Evolutionary conservation across 1,140 invertebrate genomes (phyloP), one percentile per base, ranked within the genome.

Genomic region (Marisa cornuarietis): DNA sequence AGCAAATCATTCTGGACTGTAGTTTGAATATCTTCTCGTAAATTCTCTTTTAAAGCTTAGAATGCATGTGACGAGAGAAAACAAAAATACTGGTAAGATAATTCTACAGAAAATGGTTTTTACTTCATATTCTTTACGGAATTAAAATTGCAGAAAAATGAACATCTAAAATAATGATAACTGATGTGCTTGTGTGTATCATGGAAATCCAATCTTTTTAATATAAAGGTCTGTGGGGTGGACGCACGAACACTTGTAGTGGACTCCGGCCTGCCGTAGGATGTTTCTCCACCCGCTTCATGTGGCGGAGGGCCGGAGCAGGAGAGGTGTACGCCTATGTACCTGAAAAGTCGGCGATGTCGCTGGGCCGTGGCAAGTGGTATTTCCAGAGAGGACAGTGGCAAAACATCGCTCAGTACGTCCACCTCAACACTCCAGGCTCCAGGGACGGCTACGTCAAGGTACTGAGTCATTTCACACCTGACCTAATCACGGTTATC

Each of bases 211-310:
- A 54, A 54, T 54, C 8, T 54, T 54, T 54, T 54, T 54, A 54
- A 54, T 14, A 14, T 54, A 8, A 54, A 54, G 52, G 52, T 18
- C 8, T 58, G 54, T 58, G 54, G 54, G 54, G 73, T 31, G 71
- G 77, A 20, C 71, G 79, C 7, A 51, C 62, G 24, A 68, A 63
- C n/a, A 62, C 20, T 20, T 88, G 85, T 73, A 84, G 85, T 11
- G 87, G 83, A 0, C 81, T 83, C 7, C 65, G 81, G 11, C 72
- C 80, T 26, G 54, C 80, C 20, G 80, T 83, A 18, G 76, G 81
- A 22, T 87, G 87, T 61, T 86, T 88, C 20, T 86, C 87, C 4
- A 84, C 85, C 18, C 73, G 86, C 22, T 81, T 84, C 31, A 87
- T 87, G 86, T 87, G 85, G 85, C 51, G 85, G 2, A 58, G 18